Conservation (phyloP, 2,888 invertebrate species). For the Ophion obscuratus region DNA sequence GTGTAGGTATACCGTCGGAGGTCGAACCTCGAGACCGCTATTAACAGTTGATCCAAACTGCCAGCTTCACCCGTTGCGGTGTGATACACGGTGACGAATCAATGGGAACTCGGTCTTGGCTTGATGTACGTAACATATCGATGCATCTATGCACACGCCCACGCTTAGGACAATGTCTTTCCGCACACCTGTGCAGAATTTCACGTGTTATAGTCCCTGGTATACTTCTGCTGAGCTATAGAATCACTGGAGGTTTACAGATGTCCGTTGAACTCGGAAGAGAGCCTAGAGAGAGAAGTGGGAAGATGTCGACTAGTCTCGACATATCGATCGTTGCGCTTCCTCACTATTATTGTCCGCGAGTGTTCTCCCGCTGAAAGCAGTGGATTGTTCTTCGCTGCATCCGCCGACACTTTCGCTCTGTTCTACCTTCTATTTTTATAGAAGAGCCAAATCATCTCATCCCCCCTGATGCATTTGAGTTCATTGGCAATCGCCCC, state of each 20-base stretch:
- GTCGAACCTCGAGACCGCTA: not conserved
- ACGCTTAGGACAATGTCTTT: not conserved
- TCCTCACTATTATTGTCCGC: slow-evolving; percentile 64
- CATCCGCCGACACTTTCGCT: not conserved
- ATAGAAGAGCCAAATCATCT: not conserved
- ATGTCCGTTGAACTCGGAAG: slow-evolving; percentile 66
- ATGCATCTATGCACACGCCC: slow-evolving; percentile 27
- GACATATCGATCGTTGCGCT: slow-evolving; percentile 65
- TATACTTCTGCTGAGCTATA: slow-evolving; percentile 26
- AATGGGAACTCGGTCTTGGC: slow-evolving; percentile 51
- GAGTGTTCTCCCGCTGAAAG: slow-evolving; percentile 35
- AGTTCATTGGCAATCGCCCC: not conserved
- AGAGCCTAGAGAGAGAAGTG: slow-evolving; percentile 52
- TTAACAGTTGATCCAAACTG: not conserved
- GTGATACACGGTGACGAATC: slow-evolving; percentile 44
- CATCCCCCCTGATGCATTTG: not conserved
- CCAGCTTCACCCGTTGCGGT: not conserved
- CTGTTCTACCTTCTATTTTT: too few species aligned
- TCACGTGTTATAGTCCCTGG: slow-evolving; percentile 12
- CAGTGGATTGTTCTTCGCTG: slow-evolving; percentile 25
- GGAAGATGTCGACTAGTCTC: slow-evolving; percentile 60
- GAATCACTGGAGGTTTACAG: slow-evolving; percentile 59
- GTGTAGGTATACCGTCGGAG: not conserved
- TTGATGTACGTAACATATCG: slow-evolving; percentile 10
- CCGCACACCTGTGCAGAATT: slow-evolving; percentile 6